These are phyloP conservation scores for Orthonychiurus folsomi DNA, from an alignment of 2,888 invertebrate genomes.

Conservation along the genomic window DNA sequence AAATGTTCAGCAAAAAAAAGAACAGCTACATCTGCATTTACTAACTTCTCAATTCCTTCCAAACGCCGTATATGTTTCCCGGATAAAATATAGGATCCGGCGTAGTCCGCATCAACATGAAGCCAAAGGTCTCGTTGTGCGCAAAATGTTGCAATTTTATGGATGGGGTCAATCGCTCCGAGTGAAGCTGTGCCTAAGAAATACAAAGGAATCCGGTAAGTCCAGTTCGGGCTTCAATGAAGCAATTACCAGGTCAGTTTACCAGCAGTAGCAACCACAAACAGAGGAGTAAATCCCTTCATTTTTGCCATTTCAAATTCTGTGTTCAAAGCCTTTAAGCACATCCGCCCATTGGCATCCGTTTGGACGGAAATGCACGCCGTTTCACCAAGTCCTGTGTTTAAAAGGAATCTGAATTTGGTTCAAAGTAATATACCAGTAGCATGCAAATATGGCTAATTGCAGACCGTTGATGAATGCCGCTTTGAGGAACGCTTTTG, in stretches of 20 bases:
- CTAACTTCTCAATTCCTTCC: background rate
- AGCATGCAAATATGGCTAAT: no score
- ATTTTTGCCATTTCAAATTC: background rate
- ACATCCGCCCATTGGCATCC: slow-evolving; percentile 14
- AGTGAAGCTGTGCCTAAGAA: background rate
- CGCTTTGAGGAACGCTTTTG: slow-evolving; percentile 8
- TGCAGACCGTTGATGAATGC: slow-evolving; percentile 8
- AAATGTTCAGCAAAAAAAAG: no score
- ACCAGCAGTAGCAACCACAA: background rate
- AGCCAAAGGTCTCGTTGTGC: background rate
- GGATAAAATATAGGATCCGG: background rate
- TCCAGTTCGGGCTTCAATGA: background rate
- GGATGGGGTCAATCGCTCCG: slow-evolving; percentile 2
- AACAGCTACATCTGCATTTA: background rate
- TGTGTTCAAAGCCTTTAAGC: background rate
- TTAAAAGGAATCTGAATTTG: no score
- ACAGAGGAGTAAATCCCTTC: background rate
- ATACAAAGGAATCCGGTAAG: background rate
- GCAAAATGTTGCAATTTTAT: background rate
- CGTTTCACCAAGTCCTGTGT: slow-evolving; percentile 11
- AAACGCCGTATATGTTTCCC: background rate
- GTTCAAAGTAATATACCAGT: no score
- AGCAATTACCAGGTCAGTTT: background rate
- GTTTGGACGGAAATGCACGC: slow-evolving; percentile 15
- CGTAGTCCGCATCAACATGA: slow-evolving; percentile 7